Evolutionary conservation across 2,888 invertebrate species (phyloP).

Genomic region (Drosophila putrida): DNA sequence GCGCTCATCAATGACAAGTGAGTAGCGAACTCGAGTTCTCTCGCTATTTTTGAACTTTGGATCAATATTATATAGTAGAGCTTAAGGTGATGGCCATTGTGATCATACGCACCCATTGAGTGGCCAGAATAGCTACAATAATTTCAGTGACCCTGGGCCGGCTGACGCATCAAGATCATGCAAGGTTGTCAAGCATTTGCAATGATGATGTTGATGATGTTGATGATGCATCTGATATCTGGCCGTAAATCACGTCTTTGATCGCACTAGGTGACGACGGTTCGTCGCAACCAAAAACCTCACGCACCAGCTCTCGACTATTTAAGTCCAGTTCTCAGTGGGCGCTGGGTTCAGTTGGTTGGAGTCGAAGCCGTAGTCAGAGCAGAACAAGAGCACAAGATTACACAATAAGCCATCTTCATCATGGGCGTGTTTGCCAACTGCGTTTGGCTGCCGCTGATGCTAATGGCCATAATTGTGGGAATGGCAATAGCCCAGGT

Average conservation of each 20-base stretch:
- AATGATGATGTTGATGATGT: slow-evolving; percentile 18
- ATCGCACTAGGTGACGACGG: slow-evolving; percentile 18
- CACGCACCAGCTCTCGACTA: slow-evolving; percentile 36
- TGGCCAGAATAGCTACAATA: background rate
- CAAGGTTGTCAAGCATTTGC: slow-evolving; percentile 39
- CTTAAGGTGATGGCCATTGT: background rate
- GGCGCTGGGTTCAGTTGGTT: slow-evolving; percentile 50
- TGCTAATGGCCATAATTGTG: slow-evolving; percentile 34
- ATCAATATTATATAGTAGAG: background rate
- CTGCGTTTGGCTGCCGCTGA: slow-evolving; percentile 49
- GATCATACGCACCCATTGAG: slow-evolving; percentile 34
- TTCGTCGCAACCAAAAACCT: slow-evolving; percentile 9
- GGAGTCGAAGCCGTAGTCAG: slow-evolving; percentile 13
- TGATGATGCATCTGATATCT: slow-evolving; percentile 60
- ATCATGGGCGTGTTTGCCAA: slow-evolving; percentile 52
- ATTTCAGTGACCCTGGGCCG: slow-evolving; percentile 45
- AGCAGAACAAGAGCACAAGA: background rate
- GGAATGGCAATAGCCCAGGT: slow-evolving; percentile 40
- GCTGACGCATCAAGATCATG: slow-evolving; percentile 47
- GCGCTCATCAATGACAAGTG: slow-evolving; percentile 26
- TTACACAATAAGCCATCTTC: slow-evolving; percentile 9
- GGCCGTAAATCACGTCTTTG: slow-evolving; percentile 65
- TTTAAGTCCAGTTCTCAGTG: slow-evolving; percentile 49
- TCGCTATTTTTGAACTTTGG: background rate
- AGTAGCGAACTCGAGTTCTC: slow-evolving; percentile 6